phyloP scores from a whole-genome alignment of 2,888 invertebrate genomes.

The Pyrrhosoma nymphula region DNA sequence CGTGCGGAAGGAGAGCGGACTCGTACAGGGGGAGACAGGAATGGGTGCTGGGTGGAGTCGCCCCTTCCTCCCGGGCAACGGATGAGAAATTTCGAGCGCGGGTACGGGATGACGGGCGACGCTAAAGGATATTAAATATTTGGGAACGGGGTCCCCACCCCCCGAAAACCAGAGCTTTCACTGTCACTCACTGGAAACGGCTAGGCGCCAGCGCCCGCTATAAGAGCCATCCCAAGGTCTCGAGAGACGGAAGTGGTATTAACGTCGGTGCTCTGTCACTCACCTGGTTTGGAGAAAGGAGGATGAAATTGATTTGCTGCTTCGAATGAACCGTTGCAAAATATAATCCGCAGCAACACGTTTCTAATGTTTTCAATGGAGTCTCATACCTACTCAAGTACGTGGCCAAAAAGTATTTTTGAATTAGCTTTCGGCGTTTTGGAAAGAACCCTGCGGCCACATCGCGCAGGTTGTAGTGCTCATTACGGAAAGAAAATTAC shows the following conservation, averaged over 20 bases:
- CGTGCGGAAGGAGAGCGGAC: neutral
- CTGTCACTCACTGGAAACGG: neutral
- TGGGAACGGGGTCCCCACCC: neutral
- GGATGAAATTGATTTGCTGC: neutral
- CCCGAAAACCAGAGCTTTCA: neutral
- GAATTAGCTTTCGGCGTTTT: too few relatives aligned
- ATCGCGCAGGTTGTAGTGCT: too few relatives aligned
- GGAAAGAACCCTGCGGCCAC: too few relatives aligned
- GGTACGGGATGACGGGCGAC: neutral
- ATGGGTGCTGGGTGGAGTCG: neutral
- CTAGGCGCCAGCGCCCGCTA: neutral
- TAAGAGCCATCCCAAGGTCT: neutral
- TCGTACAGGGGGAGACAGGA: neutral
- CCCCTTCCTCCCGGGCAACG: neutral
- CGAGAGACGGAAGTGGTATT: neutral
- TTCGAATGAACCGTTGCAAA: neutral
- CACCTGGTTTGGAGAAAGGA: neutral
- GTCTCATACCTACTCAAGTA: neutral
- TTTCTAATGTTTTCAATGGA: neutral
- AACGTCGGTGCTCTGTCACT: slow-evolving; percentile 12
- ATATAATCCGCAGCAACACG: neutral
- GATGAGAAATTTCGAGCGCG: slow-evolving; percentile 42
- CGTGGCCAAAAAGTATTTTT: neutral
- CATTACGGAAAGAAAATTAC: too few relatives aligned
- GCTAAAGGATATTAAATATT: slow-evolving; percentile 53